A percentile compares a stretch with the other conserved stretches of the same genome.
Conservation (phyloP, 2,888 invertebrate species). For the Cantharis rustica region DNA sequence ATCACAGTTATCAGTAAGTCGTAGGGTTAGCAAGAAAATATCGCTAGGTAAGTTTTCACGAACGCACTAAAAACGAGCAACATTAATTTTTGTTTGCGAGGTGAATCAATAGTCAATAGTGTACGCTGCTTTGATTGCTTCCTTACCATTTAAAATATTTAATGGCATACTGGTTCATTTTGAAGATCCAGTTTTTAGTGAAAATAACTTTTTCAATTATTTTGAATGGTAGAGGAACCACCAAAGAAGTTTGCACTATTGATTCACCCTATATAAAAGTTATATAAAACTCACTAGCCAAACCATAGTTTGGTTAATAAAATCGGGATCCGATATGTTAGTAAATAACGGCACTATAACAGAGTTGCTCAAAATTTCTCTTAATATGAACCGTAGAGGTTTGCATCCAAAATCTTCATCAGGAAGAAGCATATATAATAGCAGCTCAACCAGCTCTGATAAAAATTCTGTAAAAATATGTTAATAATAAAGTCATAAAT, state of each 20-base stretch:
- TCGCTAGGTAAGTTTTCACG: constrained; percentile 82
- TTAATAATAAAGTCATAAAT: background rate
- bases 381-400: constrained; percentile 74
- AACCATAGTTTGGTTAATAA: constrained; percentile 86
- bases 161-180: too few species aligned
- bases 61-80: constrained; percentile 68
- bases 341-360: constrained; percentile 64
- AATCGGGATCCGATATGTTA: constrained; percentile 86
- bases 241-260: too few species aligned
- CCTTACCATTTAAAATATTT: too few species aligned
- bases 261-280: background rate
- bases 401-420: constrained; percentile 85
- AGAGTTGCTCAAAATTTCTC: constrained; percentile 61
- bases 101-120: background rate
- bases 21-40: constrained; percentile 80
- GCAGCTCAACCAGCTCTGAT: constrained; percentile 79
- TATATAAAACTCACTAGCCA: constrained; percentile 71
- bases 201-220: too few species aligned
- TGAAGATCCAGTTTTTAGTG: too few species aligned
- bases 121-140: too few species aligned
- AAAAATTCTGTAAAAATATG: constrained; percentile 69
- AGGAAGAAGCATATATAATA: constrained; percentile 81
- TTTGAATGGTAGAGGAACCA: too few species aligned
- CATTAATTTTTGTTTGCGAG: background rate
- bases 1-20: constrained; percentile 77